These are phyloP conservation scores for Scrobipalpa atriplicella DNA, from an alignment of 2,888 invertebrate species.

Conservation along the genomic window DNA sequence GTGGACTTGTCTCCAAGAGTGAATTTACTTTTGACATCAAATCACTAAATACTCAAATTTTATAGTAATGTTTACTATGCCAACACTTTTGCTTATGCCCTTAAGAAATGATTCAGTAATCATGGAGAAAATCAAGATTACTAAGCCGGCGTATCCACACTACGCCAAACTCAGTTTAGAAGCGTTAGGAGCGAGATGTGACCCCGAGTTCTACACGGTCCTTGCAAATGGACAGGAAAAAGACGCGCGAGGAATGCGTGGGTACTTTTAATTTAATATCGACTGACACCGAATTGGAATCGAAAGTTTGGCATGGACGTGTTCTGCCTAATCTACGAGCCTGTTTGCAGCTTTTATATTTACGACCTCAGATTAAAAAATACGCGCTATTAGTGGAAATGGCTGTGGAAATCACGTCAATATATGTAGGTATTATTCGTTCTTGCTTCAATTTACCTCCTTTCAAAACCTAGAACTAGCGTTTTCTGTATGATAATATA, in stretches of 20 bases:
- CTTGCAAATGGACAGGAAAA: conserved; percentile 83
- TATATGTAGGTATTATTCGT: too few relatives aligned
- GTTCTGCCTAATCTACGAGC: conserved; percentile 67
- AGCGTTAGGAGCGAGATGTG: conserved; percentile 70
- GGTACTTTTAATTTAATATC: conserved; percentile 82
- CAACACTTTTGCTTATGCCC: too few relatives aligned
- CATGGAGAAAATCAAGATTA: neutral
- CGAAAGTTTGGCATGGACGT: conserved; percentile 77
- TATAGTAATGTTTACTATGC: neutral
- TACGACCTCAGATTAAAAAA: conserved; percentile 49
- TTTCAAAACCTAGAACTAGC: too few relatives aligned
- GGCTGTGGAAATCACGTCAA: too few relatives aligned
- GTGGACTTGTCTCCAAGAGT: conserved; percentile 46
- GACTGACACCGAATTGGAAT: conserved; percentile 81
- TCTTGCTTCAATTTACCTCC: too few relatives aligned
- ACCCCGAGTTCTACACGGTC: conserved; percentile 77
- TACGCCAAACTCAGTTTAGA: conserved; percentile 47
- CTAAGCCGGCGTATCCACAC: conserved; percentile 50
- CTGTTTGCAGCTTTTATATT: conserved; percentile 65
- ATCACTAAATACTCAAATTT: too few relatives aligned
- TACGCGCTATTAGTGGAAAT: conserved; percentile 21
- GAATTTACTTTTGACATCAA: too few relatives aligned
- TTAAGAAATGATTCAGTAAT: too few relatives aligned
- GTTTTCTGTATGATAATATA: too few relatives aligned
- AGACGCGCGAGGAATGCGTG: conserved; percentile 80